Percentiles rank a stretch among this genome's conserved stretches.
Conservation (phyloP, 1,140 invertebrate species). For the Cataglyphis hispanica region DNA sequence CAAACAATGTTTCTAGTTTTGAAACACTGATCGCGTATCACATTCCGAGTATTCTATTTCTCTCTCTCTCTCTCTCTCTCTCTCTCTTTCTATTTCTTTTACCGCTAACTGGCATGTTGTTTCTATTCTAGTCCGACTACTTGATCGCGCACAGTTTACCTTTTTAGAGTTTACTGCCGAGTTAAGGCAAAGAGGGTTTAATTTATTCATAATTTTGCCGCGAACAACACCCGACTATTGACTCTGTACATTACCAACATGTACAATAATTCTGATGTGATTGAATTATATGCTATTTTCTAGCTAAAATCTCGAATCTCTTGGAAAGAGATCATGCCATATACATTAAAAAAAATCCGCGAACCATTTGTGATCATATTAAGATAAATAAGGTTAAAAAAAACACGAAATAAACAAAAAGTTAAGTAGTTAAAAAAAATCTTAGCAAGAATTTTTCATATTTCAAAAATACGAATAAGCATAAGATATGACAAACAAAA, state of each 20-base stretch:
- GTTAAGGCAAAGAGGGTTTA: slow-evolving; percentile 23
- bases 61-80: neutral
- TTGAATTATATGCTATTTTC: slow-evolving; percentile 31
- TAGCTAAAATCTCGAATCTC: slow-evolving; percentile 40
- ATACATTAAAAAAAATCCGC: neutral
- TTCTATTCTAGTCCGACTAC: slow-evolving; percentile 29
- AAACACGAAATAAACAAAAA: neutral
- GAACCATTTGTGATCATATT: slow-evolving; percentile 9
- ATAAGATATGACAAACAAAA: neutral
- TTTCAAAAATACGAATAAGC: neutral
- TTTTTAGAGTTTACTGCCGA: neutral
- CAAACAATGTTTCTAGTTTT: slow-evolving; percentile 34
- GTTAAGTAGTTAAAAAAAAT: neutral
- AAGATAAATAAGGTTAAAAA: neutral
- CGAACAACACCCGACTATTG: slow-evolving; percentile 29
- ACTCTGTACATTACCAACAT: slow-evolving; percentile 6
- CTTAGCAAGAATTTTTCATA: neutral
- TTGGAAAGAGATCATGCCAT: slow-evolving; percentile 15
- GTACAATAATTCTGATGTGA: slow-evolving; percentile 16
- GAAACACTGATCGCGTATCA: slow-evolving; percentile 52
- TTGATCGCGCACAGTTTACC: slow-evolving; percentile 22
- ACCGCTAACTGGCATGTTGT: neutral
- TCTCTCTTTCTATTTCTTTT: slow-evolving; percentile 3
- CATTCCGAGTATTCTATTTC: slow-evolving; percentile 21
- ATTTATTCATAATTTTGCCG: slow-evolving; percentile 50